Percentiles rank a stretch among this genome's conserved stretches.
These are phyloP conservation scores for Aspiorhynchus laticeps DNA, from an alignment of 2,113 vertebrate genomes.

Conservation along the genomic window DNA sequence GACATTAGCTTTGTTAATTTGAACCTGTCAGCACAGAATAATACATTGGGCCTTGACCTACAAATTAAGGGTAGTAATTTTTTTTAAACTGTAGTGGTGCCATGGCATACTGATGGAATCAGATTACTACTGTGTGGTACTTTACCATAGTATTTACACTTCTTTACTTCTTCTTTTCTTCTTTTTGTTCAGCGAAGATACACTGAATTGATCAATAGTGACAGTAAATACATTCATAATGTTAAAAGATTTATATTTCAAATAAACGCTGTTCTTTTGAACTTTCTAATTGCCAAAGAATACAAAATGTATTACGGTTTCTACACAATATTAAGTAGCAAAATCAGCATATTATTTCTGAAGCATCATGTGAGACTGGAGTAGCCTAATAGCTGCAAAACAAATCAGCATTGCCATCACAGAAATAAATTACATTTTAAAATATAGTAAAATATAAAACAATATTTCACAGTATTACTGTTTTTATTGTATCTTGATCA, in stretches of 20 bases:
- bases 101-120: background rate
- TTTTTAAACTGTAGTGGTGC: background rate
- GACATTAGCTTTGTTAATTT: background rate
- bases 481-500: no score
- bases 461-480: background rate
- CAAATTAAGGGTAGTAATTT: background rate
- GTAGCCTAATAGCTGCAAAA: background rate
- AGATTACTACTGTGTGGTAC: background rate
- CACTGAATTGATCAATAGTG: background rate
- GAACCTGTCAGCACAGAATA: slow-evolving; percentile 9
- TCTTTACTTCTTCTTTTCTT: no score
- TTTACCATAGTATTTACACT: background rate
- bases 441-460: background rate
- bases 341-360: background rate
- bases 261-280: background rate
- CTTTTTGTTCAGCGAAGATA: background rate
- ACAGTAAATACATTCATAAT: no score
- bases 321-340: background rate
- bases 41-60: background rate
- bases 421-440: background rate
- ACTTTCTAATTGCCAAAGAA: background rate
- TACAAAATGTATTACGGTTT: no score
- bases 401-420: background rate
- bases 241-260: background rate
- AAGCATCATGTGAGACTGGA: background rate